Percentiles rank a stretch among this genome's conserved stretches.
Evolutionary conservation across 2,888 invertebrate genomes (phyloP).

Genomic region (Poecilobothrus nobilitatus): DNA sequence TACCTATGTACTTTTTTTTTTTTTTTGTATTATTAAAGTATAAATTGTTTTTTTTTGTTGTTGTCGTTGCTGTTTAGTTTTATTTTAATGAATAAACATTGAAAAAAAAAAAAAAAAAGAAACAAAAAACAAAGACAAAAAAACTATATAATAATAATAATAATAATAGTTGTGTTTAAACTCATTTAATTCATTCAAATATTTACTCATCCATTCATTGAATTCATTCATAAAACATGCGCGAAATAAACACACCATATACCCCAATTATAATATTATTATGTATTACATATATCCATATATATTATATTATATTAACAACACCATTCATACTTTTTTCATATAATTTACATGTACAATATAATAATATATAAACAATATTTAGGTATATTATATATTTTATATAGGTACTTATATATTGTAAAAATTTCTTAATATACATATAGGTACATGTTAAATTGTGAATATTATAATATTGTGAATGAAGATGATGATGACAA

Average conservation of each 20-base stretch:
- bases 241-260: neutral
- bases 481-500: neutral
- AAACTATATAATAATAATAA: neutral
- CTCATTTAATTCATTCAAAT: slow-evolving; percentile 19
- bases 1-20: too few relatives aligned
- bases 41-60: neutral
- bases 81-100: slow-evolving; percentile 1
- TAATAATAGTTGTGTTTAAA: neutral
- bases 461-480: neutral
- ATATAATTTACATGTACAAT: too few relatives aligned
- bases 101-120: neutral
- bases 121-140: neutral
- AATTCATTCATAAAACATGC: slow-evolving; percentile 23
- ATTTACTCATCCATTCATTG: slow-evolving; percentile 24
- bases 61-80: neutral
- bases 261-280: too few relatives aligned
- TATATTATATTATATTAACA: too few relatives aligned
- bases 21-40: too few relatives aligned
- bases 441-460: too few relatives aligned
- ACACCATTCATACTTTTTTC: too few relatives aligned
- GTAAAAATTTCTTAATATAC: neutral
- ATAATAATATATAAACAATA: neutral
- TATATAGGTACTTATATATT: neutral
- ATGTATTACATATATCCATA: too few relatives aligned
- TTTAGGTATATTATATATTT: neutral